Evolutionary conservation across 2,888 invertebrate species (phyloP), one percentile per base, ranked within the genome.

Genomic region (Tenthredo notha): DNA sequence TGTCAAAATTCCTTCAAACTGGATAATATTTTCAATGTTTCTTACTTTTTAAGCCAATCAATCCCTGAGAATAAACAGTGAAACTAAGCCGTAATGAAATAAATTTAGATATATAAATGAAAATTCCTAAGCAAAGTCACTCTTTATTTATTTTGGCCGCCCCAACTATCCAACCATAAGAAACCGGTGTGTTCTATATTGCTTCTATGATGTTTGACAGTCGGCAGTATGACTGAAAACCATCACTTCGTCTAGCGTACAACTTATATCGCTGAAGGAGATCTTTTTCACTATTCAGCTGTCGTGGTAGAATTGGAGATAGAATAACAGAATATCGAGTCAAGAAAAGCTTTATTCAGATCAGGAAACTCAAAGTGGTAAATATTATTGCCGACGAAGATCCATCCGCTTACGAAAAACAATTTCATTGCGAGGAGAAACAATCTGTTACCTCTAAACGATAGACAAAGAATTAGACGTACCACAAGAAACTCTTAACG

Each of bases 21-120:
- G 40, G 80, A 61, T 80, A 21, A 58, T 80, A 80, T 77, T 77
- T 77, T 29, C 54, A 77, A 77, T 80, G 40, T 58, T 58, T 61
- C 61, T 37, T 40, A 80, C 58, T 40, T 80, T 25, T 40, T 40
- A 80, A 61, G 61, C 80, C 58, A 37, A 80, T 80, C 80, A 80
- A 80, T 80, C 80, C 61, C 58, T 37, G 21, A 25, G 21, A 80
- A 61, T 61, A 37, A 80, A 80, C 61, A 61, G 40, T 61, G 80
- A 40, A 80, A 80, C 61, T 40, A 40, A 61, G 61, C 80, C 80
- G 58, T 61, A 61, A 58, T 40, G 40, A 61, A 80, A 80, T 80
- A 80, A 80, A 58, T 80, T 80, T 58, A 80, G 80, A 80, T 80
- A 61, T 80, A 78, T 61, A 78, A n/a, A 78, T 61, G 21, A 80